Percentiles rank a stretch among this genome's conserved stretches.
Conservation (phyloP, 2,113 vertebrate species). For the Podarcis cretensis region DNA sequence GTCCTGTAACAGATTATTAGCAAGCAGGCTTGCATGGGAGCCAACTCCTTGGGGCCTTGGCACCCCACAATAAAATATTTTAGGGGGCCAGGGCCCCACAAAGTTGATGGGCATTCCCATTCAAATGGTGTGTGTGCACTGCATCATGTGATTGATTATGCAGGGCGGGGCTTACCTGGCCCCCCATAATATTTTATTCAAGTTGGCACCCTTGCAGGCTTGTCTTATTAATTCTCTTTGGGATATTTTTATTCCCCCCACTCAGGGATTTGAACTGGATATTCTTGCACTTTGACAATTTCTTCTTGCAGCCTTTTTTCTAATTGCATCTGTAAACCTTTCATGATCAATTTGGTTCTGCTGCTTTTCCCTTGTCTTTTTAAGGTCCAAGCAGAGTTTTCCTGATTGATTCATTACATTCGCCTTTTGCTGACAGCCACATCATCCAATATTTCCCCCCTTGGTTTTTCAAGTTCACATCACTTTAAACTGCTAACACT, state of each 20-base stretch:
- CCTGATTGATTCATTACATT: constrained; percentile 45
- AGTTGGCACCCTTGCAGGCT: too few relatives aligned
- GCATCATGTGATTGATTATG: too few relatives aligned
- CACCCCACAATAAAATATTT: too few relatives aligned
- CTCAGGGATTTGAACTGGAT: not conserved
- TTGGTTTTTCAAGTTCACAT: constrained; percentile 21
- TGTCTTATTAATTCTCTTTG: not conserved
- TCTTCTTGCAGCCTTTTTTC: not conserved
- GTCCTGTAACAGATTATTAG: not conserved
- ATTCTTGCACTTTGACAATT: not conserved
- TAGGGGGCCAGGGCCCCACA: too few relatives aligned
- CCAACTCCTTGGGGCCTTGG: too few relatives aligned
- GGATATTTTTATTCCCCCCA: too few relatives aligned
- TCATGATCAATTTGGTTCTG: constrained; percentile 37
- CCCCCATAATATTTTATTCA: too few relatives aligned
- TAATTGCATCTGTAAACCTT: constrained; percentile 31
- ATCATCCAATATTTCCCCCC: constrained; percentile 22
- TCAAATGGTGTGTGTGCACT: too few relatives aligned
- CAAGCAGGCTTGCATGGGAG: too few relatives aligned
- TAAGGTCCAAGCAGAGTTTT: constrained; percentile 30
- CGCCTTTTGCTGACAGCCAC: constrained; percentile 7
- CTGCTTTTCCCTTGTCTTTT: constrained; percentile 32
- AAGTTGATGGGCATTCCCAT: too few relatives aligned
- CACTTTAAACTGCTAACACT: constrained; percentile 26
- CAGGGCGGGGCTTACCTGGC: too few relatives aligned